Conservation (phyloP, 2,888 invertebrate genomes). For the Cantharis flavilabris region DNA sequence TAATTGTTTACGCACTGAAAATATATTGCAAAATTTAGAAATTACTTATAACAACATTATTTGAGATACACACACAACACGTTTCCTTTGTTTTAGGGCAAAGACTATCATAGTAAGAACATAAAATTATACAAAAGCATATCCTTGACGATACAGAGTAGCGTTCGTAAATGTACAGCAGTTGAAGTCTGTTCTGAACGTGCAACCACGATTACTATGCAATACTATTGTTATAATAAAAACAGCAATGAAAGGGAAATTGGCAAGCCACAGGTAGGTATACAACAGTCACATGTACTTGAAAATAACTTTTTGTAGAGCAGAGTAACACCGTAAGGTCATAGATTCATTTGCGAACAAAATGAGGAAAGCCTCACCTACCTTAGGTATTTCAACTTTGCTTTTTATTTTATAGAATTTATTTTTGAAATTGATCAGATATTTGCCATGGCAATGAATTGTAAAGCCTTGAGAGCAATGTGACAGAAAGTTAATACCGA, state of each 20-base stretch:
- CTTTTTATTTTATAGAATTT: slow-evolving; percentile 43
- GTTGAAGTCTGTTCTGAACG: not conserved
- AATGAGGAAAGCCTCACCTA: slow-evolving; percentile 56
- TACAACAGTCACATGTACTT: slow-evolving; percentile 30
- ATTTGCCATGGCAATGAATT: slow-evolving; percentile 55
- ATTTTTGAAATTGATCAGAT: slow-evolving; percentile 50
- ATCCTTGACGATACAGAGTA: not conserved
- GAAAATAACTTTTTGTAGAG: slow-evolving; percentile 39
- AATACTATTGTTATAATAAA: slow-evolving; percentile 15
- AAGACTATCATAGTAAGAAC: not conserved
- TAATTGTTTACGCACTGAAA: not conserved
- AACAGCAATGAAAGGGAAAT: slow-evolving; percentile 23
- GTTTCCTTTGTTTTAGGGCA: not conserved
- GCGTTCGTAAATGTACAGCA: not conserved
- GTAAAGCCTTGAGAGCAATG: slow-evolving; percentile 51
- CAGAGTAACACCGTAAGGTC: slow-evolving; percentile 43
- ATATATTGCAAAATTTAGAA: not conserved
- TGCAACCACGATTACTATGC: slow-evolving; percentile 2
- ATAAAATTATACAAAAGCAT: not conserved
- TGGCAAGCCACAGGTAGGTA: slow-evolving; percentile 20
- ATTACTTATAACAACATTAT: not conserved
- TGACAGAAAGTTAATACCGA: slow-evolving; percentile 45
- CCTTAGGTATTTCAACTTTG: slow-evolving; percentile 49
- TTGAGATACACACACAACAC: not conserved
- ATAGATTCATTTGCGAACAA: slow-evolving; percentile 45